Base-by-base conservation (phyloP, 2,113 vertebrate genomes). In the Campylorhamphus procurvoides region DNA sequence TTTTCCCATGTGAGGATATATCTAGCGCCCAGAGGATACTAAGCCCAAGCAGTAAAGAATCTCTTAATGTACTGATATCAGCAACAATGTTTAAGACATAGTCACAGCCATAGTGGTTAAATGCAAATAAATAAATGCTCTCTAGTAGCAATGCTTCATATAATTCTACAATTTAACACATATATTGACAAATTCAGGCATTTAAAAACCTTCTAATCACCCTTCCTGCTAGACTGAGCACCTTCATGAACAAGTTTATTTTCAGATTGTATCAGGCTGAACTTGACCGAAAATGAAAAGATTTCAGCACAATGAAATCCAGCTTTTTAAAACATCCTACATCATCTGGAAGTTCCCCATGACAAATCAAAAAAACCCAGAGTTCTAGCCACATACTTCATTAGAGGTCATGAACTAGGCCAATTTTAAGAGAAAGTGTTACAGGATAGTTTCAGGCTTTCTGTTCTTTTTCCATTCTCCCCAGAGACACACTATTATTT, bases 191-290 rank as follows among this genome's bases (percentile, higher is more conserved):
- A 77, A 76, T 49, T 66, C 42, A 80, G 76, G 27, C 50, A 73
- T 75, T 69, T 82, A 68, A 94, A 91, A 97, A n/a, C 24, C 68
- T 95, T 76, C 73, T 69, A 72, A 84, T 83, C 80, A 60, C 4
- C 31, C 17, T 53, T 87, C 29, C 40, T 93, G 92, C 84, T 39
- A 68, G 69, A 79, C 44, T 33, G 9, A 94, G n/a, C 13, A 89
- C 78, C 52, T 94, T 52, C 73, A 91, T 72, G 63, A 81, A 75
- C 39, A 84, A 86, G 79, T 58, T 64, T 73, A 52, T 89, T 97
- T 91, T 76, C 76, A 94, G 73, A 78, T 37, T 23, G 47, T 52
- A 72, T 49, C 35, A 71, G 22, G 31, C 25, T 89, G 28, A 84
- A 82, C 58, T 37, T 60, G 47, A 84, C 6, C 35, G 27, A 37